Percentiles rank a stretch among this genome's conserved stretches.
phyloP scores from a whole-genome alignment of 2,113 vertebrate species.

The Ranitomeya variabilis region DNA sequence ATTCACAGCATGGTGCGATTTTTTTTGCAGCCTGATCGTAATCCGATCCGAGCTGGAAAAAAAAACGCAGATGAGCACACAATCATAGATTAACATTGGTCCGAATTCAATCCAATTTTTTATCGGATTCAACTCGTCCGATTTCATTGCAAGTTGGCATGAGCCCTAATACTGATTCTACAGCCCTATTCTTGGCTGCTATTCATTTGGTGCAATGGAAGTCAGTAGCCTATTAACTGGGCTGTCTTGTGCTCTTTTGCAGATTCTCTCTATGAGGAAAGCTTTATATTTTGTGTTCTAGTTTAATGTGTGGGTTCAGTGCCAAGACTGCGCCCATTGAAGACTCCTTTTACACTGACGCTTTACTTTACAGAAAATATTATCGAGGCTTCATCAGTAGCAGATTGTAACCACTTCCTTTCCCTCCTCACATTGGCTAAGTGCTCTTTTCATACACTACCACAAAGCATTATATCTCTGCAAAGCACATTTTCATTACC shows the following conservation, averaged over 20 bases:
- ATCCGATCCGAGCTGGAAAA: too few species aligned
- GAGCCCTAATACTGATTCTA: not conserved
- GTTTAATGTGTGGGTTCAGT: not conserved
- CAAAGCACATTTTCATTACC: not conserved
- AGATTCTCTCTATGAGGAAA: not conserved
- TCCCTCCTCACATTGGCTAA: not conserved
- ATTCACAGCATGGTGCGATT: too few species aligned
- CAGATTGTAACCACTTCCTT: conserved; percentile 47
- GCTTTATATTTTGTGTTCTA: not conserved
- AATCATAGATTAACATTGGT: too few species aligned
- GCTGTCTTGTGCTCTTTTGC: not conserved
- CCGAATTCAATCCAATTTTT: too few species aligned
- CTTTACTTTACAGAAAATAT: conserved; percentile 3
- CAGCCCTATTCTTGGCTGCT: not conserved
- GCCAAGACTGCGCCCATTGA: not conserved
- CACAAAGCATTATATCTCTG: conserved; percentile 10
- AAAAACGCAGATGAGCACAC: too few species aligned
- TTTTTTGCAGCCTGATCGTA: too few species aligned
- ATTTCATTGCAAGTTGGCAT: too few species aligned
- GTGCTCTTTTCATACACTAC: conserved; percentile 14
- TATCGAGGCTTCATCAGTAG: conserved; percentile 3
- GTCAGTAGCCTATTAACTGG: not conserved
- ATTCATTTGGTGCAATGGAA: not conserved
- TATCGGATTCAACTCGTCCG: too few species aligned
- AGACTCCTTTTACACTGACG: not conserved